Evolutionary conservation across 2,113 vertebrate genomes (phyloP).

Genomic region (Trogon melanurus): DNA sequence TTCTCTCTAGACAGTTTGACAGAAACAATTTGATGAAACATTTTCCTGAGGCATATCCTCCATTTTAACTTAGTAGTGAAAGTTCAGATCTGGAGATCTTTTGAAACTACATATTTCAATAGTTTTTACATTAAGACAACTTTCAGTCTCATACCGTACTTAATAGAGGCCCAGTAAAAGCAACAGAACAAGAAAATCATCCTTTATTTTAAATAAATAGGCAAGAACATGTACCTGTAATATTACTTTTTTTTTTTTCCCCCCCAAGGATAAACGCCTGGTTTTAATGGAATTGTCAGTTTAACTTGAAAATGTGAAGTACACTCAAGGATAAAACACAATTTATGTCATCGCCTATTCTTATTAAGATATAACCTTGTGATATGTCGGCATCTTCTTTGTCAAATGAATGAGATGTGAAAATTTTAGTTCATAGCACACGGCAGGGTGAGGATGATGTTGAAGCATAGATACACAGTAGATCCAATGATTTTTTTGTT

Average conservation of each 20-base stretch:
- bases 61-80: not conserved
- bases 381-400: not conserved
- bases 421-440: constrained; percentile 24
- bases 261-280: too few relatives aligned
- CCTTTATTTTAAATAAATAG: not conserved
- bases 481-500: not conserved
- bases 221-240: not conserved
- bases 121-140: not conserved
- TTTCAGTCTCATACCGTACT: not conserved
- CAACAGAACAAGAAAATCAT: not conserved
- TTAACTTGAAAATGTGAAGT: not conserved
- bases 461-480: not conserved
- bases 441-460: not conserved
- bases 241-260: not conserved
- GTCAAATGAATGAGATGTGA: constrained; percentile 26
- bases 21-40: not conserved
- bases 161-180: not conserved
- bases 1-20: not conserved
- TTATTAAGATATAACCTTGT: not conserved
- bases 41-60: not conserved
- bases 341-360: not conserved
- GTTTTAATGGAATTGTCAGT: not conserved
- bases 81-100: not conserved
- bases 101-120: not conserved
- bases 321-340: not conserved